Evolutionary conservation across 2,113 vertebrate genomes (phyloP).

Genomic region (Pomatostomus ruficeps): DNA sequence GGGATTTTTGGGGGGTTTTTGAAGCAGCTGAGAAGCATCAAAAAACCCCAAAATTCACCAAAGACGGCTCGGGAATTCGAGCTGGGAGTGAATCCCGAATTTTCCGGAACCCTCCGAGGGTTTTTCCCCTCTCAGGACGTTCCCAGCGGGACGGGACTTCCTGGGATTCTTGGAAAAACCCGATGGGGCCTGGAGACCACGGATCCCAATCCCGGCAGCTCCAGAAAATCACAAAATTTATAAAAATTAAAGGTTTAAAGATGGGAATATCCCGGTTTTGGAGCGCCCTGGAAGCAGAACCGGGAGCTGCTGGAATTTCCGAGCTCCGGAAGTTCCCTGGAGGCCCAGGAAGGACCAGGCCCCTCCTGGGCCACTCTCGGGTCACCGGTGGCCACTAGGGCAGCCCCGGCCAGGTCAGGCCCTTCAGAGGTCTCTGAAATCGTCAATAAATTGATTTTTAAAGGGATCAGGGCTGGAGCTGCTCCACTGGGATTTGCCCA

Average conservation of each 20-base stretch:
- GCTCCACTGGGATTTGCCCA: background rate
- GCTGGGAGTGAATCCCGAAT: accelerated
- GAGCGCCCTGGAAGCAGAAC: accelerated
- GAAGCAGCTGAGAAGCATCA: background rate
- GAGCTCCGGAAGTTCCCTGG: background rate
- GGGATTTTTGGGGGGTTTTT: background rate
- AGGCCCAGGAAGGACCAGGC: background rate
- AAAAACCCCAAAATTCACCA: background rate
- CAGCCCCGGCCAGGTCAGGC: background rate
- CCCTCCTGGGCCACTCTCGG: background rate
- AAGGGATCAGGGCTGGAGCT: too few relatives aligned
- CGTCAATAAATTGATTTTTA: accelerated
- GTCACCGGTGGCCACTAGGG: background rate
- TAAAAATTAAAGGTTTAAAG: background rate
- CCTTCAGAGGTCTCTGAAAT: accelerated
- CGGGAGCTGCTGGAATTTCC: accelerated
- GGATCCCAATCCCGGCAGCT: background rate
- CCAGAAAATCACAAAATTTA: background rate
- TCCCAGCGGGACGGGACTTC: accelerated
- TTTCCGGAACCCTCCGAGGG: accelerated
- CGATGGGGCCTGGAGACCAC: accelerated
- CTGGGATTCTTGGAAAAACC: accelerated
- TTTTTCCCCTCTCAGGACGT: accelerated
- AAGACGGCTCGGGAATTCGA: accelerated
- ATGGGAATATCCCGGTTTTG: accelerated